Percentiles rank a stretch among this genome's conserved stretches.
phyloP scores from a whole-genome alignment of 2,797 vertebrate species.

The Gorsachius magnificus region DNA sequence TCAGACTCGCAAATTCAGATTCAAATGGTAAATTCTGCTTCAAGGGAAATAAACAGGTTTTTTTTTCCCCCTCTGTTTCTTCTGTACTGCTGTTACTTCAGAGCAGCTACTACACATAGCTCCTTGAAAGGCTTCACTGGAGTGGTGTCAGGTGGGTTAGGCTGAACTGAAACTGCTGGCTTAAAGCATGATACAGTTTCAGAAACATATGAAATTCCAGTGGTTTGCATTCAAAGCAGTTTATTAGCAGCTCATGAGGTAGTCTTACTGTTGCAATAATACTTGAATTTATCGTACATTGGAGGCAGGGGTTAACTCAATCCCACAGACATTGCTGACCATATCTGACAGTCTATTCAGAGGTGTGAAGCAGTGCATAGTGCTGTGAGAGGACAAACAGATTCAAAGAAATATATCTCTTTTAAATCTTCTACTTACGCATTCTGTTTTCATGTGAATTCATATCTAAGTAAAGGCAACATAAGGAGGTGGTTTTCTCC shows the following conservation, averaged over 20 bases:
- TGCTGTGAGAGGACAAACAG: not conserved
- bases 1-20: not conserved
- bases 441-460: not conserved
- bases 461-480: not conserved
- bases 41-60: not conserved
- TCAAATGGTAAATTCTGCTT: not conserved
- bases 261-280: not conserved
- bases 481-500: not conserved
- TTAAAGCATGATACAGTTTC: not conserved
- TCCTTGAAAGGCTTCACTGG: constrained; percentile 12
- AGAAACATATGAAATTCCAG: not conserved
- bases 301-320: not conserved
- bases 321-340: not conserved
- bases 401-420: not conserved
- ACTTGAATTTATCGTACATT: not conserved
- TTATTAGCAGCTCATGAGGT: not conserved
- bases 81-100: not conserved
- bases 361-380: not conserved
- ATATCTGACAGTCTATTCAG: not conserved
- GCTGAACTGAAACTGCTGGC: not conserved
- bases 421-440: not conserved
- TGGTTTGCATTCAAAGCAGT: not conserved
- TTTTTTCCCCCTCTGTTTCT: not conserved
- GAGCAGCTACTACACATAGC: not conserved
- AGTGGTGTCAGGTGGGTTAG: not conserved